Percentiles rank a stretch among this genome's conserved stretches.
Conservation (phyloP, 2,888 invertebrate species). For the Thymelicus acteon region DNA sequence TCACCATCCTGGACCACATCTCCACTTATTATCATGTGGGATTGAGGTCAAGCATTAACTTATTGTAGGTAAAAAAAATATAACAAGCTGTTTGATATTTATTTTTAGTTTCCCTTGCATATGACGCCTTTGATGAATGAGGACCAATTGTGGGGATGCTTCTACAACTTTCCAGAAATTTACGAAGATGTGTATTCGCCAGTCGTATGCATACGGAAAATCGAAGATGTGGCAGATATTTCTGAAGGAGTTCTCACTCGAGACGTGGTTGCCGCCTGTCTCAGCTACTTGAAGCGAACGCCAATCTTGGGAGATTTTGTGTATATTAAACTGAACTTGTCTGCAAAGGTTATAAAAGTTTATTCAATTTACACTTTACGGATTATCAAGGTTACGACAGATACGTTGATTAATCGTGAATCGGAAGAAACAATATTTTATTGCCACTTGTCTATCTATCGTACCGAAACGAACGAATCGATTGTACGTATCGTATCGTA, state of each 20-base stretch:
- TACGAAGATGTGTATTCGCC: constrained; percentile 70
- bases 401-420: not conserved
- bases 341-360: constrained; percentile 59
- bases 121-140: constrained; percentile 70
- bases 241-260: constrained; percentile 77
- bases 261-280: constrained; percentile 78
- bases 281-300: constrained; percentile 80
- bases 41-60: too few species aligned
- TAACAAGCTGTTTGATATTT: too few species aligned
- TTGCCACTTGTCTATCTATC: not conserved
- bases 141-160: constrained; percentile 73
- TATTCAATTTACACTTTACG: constrained; percentile 14
- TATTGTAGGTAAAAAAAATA: too few species aligned
- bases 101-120: constrained; percentile 63
- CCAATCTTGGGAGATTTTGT: constrained; percentile 82
- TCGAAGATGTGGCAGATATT: constrained; percentile 64
- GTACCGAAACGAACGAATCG: too few species aligned
- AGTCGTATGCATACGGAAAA: constrained; percentile 55
- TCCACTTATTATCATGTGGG: too few species aligned
- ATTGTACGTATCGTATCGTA: too few species aligned
- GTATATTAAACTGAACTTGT: constrained; percentile 82
- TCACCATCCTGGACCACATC: too few species aligned
- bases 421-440: not conserved
- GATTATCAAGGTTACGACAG: not conserved
- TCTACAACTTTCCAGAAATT: constrained; percentile 72